These are phyloP conservation scores for Malurus leucopterus DNA, from an alignment of 2,797 vertebrate genomes.

Conservation along the genomic window DNA sequence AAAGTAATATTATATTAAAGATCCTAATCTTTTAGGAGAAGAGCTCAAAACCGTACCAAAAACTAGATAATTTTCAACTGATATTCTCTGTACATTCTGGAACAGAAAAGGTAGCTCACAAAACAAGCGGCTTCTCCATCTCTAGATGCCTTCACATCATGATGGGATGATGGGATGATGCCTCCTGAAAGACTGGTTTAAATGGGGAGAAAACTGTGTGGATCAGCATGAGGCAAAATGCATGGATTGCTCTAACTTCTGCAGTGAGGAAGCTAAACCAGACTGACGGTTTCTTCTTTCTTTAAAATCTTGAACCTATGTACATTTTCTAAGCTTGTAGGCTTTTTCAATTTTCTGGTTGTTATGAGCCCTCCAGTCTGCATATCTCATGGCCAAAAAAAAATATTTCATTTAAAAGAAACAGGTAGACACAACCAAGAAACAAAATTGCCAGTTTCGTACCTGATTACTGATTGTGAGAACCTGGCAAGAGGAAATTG, in stretches of 20 bases:
- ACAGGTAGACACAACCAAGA: neutral
- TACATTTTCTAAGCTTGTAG: neutral
- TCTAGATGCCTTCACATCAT: neutral
- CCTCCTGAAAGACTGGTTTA: neutral
- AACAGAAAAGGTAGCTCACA: neutral
- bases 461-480: neutral
- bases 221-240: neutral
- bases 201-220: neutral
- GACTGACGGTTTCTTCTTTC: neutral
- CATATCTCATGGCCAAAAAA: neutral
- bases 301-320: neutral
- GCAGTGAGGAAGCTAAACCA: neutral
- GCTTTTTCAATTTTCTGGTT: neutral
- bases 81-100: neutral
- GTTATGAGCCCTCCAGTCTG: neutral
- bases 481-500: neutral
- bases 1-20: neutral
- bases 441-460: neutral
- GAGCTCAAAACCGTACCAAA: neutral
- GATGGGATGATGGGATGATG: neutral
- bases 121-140: neutral
- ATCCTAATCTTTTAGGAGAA: neutral
- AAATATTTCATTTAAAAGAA: neutral
- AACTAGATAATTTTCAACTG: neutral
- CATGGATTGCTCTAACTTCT: neutral